Percentiles rank a stretch among this genome's conserved stretches.
Conservation (phyloP, 2,113 vertebrate species). For the Apistogramma diplotaenia region DNA sequence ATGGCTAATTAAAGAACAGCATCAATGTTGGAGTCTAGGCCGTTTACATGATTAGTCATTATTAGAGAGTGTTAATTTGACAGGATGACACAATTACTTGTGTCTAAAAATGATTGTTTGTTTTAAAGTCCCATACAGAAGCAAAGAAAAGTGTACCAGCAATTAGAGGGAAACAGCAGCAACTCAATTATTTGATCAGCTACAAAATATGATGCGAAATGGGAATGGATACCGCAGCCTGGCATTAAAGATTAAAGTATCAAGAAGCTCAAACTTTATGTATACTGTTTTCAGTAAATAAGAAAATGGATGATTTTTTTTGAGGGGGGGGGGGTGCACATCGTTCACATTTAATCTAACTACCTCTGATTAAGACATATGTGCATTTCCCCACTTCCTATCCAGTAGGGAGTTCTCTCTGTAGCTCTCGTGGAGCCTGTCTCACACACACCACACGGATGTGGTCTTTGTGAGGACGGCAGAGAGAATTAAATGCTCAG, state of each 20-base stretch:
- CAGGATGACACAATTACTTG: neutral
- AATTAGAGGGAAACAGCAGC: neutral
- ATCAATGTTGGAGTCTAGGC: neutral
- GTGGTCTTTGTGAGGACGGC: neutral
- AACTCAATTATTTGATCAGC: neutral
- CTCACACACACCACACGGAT: neutral
- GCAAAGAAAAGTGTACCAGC: too few species aligned
- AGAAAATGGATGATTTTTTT: neutral
- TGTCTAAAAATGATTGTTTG: neutral
- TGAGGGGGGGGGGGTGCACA: neutral
- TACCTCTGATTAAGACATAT: neutral
- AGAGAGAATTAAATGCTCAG: neutral
- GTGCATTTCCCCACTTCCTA: neutral
- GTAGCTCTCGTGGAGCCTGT: neutral
- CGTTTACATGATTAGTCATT: neutral
- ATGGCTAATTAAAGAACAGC: neutral
- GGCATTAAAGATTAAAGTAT: neutral
- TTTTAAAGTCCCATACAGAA: too few species aligned
- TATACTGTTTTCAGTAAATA: neutral
- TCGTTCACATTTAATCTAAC: neutral
- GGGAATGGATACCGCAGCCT: neutral
- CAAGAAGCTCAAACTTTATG: neutral
- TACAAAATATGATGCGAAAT: neutral
- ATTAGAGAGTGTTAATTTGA: neutral
- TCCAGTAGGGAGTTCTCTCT: neutral